Evolutionary conservation across 2,113 vertebrate genomes (phyloP), one percentile per base, ranked within the genome.

Genomic region (Menura novaehollandiae): DNA sequence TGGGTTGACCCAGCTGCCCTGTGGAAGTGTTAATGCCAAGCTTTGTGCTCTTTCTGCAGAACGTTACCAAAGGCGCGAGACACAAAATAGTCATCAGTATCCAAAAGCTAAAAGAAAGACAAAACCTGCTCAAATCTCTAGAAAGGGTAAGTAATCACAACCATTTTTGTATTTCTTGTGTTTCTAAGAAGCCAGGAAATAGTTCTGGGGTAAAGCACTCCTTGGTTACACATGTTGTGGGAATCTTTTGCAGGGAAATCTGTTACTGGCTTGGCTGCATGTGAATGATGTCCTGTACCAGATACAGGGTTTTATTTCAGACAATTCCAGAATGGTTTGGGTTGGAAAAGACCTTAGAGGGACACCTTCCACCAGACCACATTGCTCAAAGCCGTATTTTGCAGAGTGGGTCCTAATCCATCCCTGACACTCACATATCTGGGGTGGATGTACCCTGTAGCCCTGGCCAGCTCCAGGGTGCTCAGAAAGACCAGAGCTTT

Each of bases 41-140:
- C 55, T 91, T 60, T 91, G 23, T 80, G 44, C 85, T 95, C 16
- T 15, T 91, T 95, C 95, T 97, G 35, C 98, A 99, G 99, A 99
- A 99, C 15, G 99, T 99, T 97, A 99, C 99, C 96, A 99, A 99
- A 99, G 99, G 99, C 13, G 99, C 99, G 7, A 98, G 99, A 85
- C 99, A 99, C 98, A 99, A 99, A 98, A 99, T 99, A 72, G 98
- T 99, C 87, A 99, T 99, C 98, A 99, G 99, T 96, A 99, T 99
- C 97, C 99, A 99, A 97, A 99, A 99, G 97, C 98, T 99, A 92
- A 99, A 99, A 97, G 99, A 99, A 94, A 98, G 99, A 88, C 99
- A 99, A 93, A 99, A 99, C 91, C 98, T 99, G 63, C 98, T 99
- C 63, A 99, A 99, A 85, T 99, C 98, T 91, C 97, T 99, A 97